phyloP scores from a whole-genome alignment of 2,888 invertebrate species.

The Lagria hirta region DNA sequence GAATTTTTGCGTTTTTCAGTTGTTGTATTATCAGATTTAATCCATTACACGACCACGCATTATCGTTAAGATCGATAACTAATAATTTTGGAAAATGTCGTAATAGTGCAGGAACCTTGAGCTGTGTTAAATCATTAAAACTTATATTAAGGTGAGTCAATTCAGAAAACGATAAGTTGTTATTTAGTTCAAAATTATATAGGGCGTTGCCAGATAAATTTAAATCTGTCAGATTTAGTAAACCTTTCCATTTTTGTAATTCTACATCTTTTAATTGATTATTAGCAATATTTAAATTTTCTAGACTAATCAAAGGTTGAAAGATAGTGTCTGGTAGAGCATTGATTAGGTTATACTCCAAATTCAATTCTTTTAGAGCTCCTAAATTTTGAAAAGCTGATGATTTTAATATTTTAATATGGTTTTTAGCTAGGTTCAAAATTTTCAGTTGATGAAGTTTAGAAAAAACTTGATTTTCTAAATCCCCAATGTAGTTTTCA shows the following conservation, averaged over 20 bases:
- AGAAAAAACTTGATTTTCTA: constrained; percentile 25
- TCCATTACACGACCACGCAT: constrained; percentile 39
- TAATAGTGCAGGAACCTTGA: constrained; percentile 32
- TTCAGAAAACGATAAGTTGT: constrained; percentile 31
- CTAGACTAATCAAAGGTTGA: constrained; percentile 26
- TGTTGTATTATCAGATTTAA: constrained; percentile 31
- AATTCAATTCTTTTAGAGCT: constrained; percentile 29
- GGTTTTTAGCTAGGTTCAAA: constrained; percentile 32
- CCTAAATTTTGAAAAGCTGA: constrained; percentile 28
- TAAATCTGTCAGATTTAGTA: constrained; percentile 26
- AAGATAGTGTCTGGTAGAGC: constrained; percentile 23
- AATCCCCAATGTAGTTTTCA: constrained; percentile 28
- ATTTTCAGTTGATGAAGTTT: constrained; percentile 20
- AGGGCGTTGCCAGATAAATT: constrained; percentile 30
- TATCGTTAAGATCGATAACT: constrained; percentile 36
- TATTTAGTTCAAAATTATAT: constrained; percentile 30
- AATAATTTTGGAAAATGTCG: constrained; percentile 29
- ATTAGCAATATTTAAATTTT: constrained; percentile 32
- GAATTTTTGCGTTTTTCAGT: constrained; percentile 29
- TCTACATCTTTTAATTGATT: constrained; percentile 33
- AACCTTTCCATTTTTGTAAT: constrained; percentile 33
- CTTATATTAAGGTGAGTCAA: constrained; percentile 38
- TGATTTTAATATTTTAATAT: constrained; percentile 20
- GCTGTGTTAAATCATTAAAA: constrained; percentile 33
- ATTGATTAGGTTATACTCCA: constrained; percentile 29